Evolutionary conservation across 2,888 invertebrate species (phyloP).

Genomic region (Chorisops tibialis): DNA sequence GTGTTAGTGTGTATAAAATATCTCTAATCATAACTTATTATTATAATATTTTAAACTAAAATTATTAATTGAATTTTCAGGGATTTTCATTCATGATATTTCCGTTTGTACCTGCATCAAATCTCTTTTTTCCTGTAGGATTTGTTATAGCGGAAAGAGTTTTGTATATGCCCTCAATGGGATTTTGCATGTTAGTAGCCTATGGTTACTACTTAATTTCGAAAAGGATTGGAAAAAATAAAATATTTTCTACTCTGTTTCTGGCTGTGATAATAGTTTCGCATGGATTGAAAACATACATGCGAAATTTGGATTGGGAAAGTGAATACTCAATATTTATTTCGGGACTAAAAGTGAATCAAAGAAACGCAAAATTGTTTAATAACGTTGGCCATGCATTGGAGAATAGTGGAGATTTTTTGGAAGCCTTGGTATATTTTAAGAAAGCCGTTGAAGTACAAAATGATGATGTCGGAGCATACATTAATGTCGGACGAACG

Average conservation of each 20-base stretch:
- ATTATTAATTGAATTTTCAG: slow-evolving; percentile 55
- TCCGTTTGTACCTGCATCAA: slow-evolving; percentile 94
- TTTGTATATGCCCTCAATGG: slow-evolving; percentile 96
- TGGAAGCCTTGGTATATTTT: slow-evolving; percentile 85
- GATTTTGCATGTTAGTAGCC: slow-evolving; percentile 88
- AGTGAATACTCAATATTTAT: slow-evolving; percentile 92
- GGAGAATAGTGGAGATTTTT: slow-evolving; percentile 66
- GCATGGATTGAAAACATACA: slow-evolving; percentile 81
- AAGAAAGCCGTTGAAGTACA: slow-evolving; percentile 90
- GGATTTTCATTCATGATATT: slow-evolving; percentile 81
- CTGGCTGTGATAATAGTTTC: slow-evolving; percentile 61
- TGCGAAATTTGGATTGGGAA: slow-evolving; percentile 89
- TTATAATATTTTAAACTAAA: not conserved
- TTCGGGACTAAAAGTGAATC: slow-evolving; percentile 79
- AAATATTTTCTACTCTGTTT: slow-evolving; percentile 50
- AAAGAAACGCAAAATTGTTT: slow-evolving; percentile 90
- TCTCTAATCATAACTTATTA: not conserved
- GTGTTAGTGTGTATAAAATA: not conserved
- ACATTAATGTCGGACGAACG: slow-evolving; percentile 94
- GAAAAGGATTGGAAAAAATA: slow-evolving; percentile 53
- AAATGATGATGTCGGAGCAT: slow-evolving; percentile 93
- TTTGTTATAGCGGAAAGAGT: slow-evolving; percentile 96
- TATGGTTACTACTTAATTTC: slow-evolving; percentile 75
- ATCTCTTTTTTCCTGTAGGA: slow-evolving; percentile 95
- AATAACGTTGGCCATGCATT: slow-evolving; percentile 97